Evolutionary conservation across 2,888 invertebrate species (phyloP), one percentile per base, ranked within the genome.

Genomic region (Folsomia candida): DNA sequence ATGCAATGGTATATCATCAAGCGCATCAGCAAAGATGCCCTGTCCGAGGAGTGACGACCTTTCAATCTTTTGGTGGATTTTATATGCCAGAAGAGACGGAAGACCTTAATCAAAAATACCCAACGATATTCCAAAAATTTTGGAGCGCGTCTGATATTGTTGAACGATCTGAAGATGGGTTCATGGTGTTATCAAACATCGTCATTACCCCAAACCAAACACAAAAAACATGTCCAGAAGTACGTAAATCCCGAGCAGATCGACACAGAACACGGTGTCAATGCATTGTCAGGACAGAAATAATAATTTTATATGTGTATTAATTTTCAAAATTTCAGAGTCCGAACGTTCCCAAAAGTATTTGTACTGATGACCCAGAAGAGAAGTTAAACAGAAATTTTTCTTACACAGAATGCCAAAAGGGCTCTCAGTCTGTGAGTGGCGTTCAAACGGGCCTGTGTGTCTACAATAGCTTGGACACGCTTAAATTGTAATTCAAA

Each of bases 1-100:
- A 76, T 61, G 74, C 76, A 4, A 76, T 76, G 47, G 72, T 76
- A 11, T 76, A 76, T 47, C 76, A 76, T 28, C 74, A 76, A 74
- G 76, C 76, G 11, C 76, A 76, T 59, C 76, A 76, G 47, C 74
- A 72, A 58, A 26, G 74, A 28, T 76, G 76, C 62, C 72, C 72
- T 18, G 76, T 76, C n/a, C 66, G 74, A 18, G 76, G 74, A 3
- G 74, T 76, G 14, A 76, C 76, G n/a, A 74, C 76, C 14, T 74
- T 68, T 26, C 73, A 76, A 58, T 65, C 76, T 1, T 76, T 74
- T 67, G 76, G 76, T 24, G 76, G 76, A 37, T 76, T 76, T 70
- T 76, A 74, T 27, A 76, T 74, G 76, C 74, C 74, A 1, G 74
- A 76, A 54, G 74, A 74, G 51, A 61, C 65, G 1, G 26, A 62